Conservation (phyloP, 2,888 invertebrate genomes). For the Lasioglossum lativentre region DNA sequence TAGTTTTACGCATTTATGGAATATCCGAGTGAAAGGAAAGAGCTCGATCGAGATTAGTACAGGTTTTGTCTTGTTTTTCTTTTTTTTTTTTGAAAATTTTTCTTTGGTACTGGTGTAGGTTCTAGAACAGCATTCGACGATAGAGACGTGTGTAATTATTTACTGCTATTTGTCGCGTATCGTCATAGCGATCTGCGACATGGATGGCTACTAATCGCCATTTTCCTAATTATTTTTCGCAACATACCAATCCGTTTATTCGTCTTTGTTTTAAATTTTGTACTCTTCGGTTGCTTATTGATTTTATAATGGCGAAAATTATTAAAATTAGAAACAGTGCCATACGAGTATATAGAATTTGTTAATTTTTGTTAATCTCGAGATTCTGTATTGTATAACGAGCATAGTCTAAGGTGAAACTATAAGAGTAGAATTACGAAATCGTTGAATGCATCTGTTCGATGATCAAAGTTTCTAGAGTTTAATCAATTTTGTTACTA, state of each 20-base stretch:
- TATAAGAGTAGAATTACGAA: neutral
- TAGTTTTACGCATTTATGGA: neutral
- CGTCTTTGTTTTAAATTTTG: neutral
- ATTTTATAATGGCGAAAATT: neutral
- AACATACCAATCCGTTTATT: neutral
- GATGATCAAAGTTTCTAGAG: neutral
- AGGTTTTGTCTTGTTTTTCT: neutral
- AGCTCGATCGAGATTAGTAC: neutral
- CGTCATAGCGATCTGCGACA: neutral
- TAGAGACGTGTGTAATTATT: neutral
- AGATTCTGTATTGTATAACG: neutral
- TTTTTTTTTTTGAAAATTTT: neutral
- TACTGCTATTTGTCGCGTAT: neutral
- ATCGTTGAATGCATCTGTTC: slow-evolving; percentile 2
- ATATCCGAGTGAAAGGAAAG: neutral
- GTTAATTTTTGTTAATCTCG: neutral
- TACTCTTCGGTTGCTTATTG: neutral
- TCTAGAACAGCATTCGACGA: neutral
- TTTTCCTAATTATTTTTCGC: neutral
- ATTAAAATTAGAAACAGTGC: neutral
- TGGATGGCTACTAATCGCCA: neutral
- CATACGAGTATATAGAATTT: too few relatives aligned
- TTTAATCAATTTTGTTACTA: slow-evolving; percentile 10
- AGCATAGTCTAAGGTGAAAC: neutral
- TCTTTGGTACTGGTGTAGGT: neutral